Base-by-base conservation (phyloP, 2,113 vertebrate species). In the Lagenorhynchus albirostris region DNA sequence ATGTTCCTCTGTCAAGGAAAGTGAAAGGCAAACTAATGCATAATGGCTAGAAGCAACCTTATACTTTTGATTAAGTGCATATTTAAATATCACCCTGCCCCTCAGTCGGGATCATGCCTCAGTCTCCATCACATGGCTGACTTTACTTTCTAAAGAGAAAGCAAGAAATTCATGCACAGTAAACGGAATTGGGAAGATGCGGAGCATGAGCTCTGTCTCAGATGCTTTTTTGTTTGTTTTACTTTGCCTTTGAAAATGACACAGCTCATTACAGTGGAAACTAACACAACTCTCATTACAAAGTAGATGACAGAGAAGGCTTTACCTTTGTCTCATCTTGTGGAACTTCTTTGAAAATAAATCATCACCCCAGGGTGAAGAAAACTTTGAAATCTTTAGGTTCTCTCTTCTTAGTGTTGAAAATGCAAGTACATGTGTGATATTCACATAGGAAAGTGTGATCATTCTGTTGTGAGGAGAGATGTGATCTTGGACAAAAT, bases 201-300 rank as follows among this genome's bases (percentile, higher is more conserved):
- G 23, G 73, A 79, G 58, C 31, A 1, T 33, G 33, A 60, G 38
- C 23, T 36, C 74, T 21, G 33, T 74, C 65, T 55, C 60, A 31
- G 29, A 50, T 14, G 15, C 23, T 36, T 70, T 55, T 55, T 44
- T 65, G 65, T 70, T 25, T 81, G 79, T 55, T 82, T 94, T 62
- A 6, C 80, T 77, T 79, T 67, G 44, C 10, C 73, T 84, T 92
- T 96, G 87, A 95, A 95, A 96, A 81, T 68, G 23, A 21, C 50
- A 71, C 4, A 10, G 33, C 81, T 96, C 74, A 41, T 80, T 47
- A 74, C 50, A 18, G 70, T 88, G 38, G 68, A 90, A 95, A 83
- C 38, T 15, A 81, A 74, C 90, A 55, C 50, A 68, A 25, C 29
- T 76, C 44, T 93, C 31, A 11, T 53, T 70, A 41, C 80, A 76